Conservation (phyloP, 2,888 invertebrate genomes). For the Digitonthophagus gazella region DNA sequence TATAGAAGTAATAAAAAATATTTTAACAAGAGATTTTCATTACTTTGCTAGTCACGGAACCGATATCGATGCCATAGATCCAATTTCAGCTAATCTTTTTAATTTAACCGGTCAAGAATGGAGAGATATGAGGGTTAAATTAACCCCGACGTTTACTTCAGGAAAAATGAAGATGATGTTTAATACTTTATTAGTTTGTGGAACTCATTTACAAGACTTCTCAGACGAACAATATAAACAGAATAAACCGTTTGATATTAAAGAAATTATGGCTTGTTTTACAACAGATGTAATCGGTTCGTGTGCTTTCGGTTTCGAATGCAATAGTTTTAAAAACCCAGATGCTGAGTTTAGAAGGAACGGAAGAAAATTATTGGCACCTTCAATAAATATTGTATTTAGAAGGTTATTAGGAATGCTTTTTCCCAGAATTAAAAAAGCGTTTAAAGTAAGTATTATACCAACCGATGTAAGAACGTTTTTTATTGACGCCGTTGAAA, state of each 20-base stretch:
- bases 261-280: no score
- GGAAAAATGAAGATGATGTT: constrained; percentile 35
- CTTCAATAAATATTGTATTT: constrained; percentile 28
- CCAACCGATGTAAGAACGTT: constrained; percentile 46
- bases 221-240: constrained; percentile 57
- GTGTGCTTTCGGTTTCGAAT: constrained; percentile 61
- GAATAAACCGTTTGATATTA: no score
- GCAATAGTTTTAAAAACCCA: no score
- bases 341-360: constrained; percentile 51
- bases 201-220: constrained; percentile 45
- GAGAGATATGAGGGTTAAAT: constrained; percentile 47
- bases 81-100: constrained; percentile 58
- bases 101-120: constrained; percentile 57
- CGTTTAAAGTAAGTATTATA: constrained; percentile 35
- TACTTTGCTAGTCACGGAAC: constrained; percentile 60
- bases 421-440: constrained; percentile 32
- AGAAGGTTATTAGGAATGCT: no score
- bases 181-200: constrained; percentile 31
- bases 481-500: constrained; percentile 50
- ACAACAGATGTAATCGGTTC: constrained; percentile 59
- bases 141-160: no score
- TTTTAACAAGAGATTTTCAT: constrained; percentile 58
- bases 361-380: constrained; percentile 28
- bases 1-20: constrained; percentile 39
- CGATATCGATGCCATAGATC: constrained; percentile 57